Percentiles rank a stretch among this genome's conserved stretches.
Conservation (phyloP, 2,797 vertebrate genomes). For the Salarias fasciatus region DNA sequence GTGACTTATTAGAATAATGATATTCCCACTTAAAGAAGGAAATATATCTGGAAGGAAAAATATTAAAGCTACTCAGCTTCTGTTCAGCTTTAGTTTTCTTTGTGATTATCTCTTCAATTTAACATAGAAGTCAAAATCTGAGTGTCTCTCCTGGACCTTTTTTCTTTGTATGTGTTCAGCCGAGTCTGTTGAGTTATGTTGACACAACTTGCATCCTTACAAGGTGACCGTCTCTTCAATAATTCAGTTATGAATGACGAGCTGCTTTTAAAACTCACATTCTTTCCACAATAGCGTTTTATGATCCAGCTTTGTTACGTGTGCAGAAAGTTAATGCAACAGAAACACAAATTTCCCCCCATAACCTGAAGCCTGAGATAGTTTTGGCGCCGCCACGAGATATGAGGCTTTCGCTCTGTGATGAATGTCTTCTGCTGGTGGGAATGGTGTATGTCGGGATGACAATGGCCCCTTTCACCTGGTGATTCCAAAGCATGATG, state of each 20-base stretch:
- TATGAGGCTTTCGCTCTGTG: constrained; percentile 9
- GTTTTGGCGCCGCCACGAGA: constrained; percentile 12
- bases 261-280: constrained; percentile 1
- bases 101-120: constrained; percentile 10
- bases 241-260: background rate
- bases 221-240: background rate
- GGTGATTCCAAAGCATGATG: constrained; percentile 52
- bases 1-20: constrained; percentile 35
- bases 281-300: background rate
- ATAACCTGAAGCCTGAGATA: constrained; percentile 10
- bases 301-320: background rate
- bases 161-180: background rate
- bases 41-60: background rate
- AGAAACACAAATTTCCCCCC: background rate
- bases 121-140: background rate
- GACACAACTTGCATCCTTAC: background rate
- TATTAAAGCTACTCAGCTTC: constrained; percentile 1
- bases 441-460: constrained; percentile 23
- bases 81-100: constrained; percentile 8
- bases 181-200: background rate
- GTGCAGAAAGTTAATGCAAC: background rate
- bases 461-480: constrained; percentile 40
- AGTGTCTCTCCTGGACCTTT: background rate
- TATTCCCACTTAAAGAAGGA: constrained; percentile 25
- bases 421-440: constrained; percentile 33